Conservation (phyloP, 23 tunicate species). For the Diplosoma virens region DNA sequence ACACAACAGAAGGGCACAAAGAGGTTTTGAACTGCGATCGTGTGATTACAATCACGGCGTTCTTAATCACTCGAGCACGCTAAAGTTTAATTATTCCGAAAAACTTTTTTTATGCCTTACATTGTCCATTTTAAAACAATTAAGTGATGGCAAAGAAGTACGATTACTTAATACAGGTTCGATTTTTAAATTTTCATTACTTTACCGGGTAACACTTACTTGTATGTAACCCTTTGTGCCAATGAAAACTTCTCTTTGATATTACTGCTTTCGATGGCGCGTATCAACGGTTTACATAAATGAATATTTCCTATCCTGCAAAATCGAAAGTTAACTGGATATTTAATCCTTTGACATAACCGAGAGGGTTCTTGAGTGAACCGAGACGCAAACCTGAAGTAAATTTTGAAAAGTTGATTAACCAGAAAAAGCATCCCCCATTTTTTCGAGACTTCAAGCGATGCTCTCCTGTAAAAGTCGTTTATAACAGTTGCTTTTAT, state of each 20-base stretch:
- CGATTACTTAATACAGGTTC: too few relatives aligned
- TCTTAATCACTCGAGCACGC: too few relatives aligned
- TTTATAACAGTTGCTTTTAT: not conserved
- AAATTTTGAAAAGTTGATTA: conserved; percentile 92
- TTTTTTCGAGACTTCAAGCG: conserved; percentile 83
- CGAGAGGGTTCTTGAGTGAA: not conserved
- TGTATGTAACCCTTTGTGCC: conserved; percentile 88
- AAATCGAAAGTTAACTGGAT: conserved; percentile 47
- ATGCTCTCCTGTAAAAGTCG: conserved; percentile 59
- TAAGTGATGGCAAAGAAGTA: too few relatives aligned
- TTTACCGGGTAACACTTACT: conserved; percentile 53
- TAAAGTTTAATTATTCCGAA: too few relatives aligned
- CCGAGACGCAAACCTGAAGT: conserved; percentile 52
- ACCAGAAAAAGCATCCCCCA: conserved; percentile 99
- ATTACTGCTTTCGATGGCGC: conserved; percentile 88
- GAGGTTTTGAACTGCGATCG: too few relatives aligned
- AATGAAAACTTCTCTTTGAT: conserved; percentile 83
- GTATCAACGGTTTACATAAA: conserved; percentile 87
- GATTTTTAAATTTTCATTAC: too few relatives aligned
- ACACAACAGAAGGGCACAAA: too few relatives aligned
- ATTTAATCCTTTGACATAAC: conserved; percentile 23
- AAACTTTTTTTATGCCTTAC: not conserved
- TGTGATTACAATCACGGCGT: too few relatives aligned
- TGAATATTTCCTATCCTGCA: conserved; percentile 86
- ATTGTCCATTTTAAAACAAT: not conserved